Evolutionary conservation across 2,888 invertebrate genomes (phyloP).

Genomic region (Cerastoderma edule): DNA sequence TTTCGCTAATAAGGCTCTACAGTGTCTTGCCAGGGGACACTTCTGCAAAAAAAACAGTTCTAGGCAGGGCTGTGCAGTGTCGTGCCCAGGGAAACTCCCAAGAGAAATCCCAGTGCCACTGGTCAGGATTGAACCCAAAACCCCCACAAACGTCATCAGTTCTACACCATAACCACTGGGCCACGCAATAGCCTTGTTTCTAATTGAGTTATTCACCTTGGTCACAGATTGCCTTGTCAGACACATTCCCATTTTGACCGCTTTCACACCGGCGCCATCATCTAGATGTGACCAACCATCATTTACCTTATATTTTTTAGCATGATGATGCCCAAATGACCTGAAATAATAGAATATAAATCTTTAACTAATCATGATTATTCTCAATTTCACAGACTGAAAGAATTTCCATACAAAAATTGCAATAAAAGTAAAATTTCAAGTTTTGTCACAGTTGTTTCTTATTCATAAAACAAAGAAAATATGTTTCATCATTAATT

Average conservation of each 20-base stretch:
- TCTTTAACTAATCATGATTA: not conserved
- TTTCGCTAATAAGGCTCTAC: too few relatives aligned
- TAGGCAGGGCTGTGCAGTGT: too few relatives aligned
- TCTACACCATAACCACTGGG: too few relatives aligned
- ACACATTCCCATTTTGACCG: conserved; percentile 63
- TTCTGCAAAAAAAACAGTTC: too few relatives aligned
- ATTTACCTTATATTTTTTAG: conserved; percentile 68
- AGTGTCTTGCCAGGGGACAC: too few relatives aligned
- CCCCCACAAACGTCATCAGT: too few relatives aligned
- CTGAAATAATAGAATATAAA: conserved; percentile 48
- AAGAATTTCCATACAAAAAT: not conserved
- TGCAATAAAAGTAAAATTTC: conserved; percentile 1
- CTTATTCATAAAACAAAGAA: too few relatives aligned
- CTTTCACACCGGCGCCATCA: conserved; percentile 16
- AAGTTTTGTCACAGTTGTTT: not conserved
- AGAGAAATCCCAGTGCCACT: too few relatives aligned
- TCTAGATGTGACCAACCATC: conserved; percentile 48
- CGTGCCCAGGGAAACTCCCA: too few relatives aligned
- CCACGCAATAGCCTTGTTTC: too few relatives aligned
- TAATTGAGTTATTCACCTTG: conserved; percentile 60
- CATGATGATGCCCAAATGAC: conserved; percentile 78
- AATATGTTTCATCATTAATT: too few relatives aligned
- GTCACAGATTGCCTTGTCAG: conserved; percentile 71
- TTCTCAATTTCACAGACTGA: not conserved
- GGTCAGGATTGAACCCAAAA: too few relatives aligned